Percentiles rank a stretch among this genome's conserved stretches.
Conservation (phyloP, 2,888 invertebrate genomes). For the Malacosoma neustria region DNA sequence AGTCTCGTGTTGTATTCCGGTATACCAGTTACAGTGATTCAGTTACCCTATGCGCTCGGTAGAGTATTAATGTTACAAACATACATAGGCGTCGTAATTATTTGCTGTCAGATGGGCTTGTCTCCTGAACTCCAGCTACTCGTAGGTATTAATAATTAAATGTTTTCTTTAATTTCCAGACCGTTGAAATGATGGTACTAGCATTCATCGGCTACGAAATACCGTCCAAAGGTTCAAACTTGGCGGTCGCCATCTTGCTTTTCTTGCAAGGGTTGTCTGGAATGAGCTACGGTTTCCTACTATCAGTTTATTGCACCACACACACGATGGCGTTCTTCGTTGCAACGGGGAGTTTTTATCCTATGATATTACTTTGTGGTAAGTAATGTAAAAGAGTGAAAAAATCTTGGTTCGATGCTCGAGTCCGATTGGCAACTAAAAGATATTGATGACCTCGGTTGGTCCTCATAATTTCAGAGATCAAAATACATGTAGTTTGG, state of each 20-base stretch:
- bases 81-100: no score
- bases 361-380: constrained; percentile 91
- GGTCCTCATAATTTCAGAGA: no score
- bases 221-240: constrained; percentile 76
- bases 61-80: no score
- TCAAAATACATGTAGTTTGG: no score
- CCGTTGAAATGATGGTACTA: constrained; percentile 73
- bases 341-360: constrained; percentile 92
- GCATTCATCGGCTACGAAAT: constrained; percentile 77
- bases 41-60: no score
- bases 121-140: background rate
- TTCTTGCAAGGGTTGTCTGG: constrained; percentile 85
- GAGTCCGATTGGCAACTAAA: no score
- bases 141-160: background rate
- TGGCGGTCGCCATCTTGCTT: constrained; percentile 76
- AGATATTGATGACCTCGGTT: no score
- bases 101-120: no score
- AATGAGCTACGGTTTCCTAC: constrained; percentile 90
- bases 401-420: no score
- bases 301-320: constrained; percentile 85
- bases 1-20: no score
- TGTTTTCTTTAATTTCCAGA: constrained; percentile 33
- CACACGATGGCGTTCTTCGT: constrained; percentile 89
- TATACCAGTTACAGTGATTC: no score
- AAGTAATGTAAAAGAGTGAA: constrained; percentile 28